Evolutionary conservation across 2,797 vertebrate species (phyloP).

Genomic region (Sebastes oblongus): DNA sequence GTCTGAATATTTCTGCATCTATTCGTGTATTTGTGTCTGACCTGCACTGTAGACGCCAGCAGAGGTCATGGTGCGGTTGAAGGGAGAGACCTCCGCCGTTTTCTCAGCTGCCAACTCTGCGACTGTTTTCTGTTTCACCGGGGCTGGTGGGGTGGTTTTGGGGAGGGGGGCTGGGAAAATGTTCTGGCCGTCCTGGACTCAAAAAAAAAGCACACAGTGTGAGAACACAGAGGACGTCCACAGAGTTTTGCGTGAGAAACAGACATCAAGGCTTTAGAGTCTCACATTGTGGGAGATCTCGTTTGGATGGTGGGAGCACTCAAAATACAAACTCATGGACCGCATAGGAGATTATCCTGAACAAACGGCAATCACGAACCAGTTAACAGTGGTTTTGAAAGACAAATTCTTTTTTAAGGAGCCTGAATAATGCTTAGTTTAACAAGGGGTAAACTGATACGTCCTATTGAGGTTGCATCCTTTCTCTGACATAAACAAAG

Average conservation of each 20-base stretch:
- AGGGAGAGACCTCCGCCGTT: slow-evolving; percentile 65
- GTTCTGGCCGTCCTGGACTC: slow-evolving; percentile 75
- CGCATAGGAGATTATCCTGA: slow-evolving; percentile 49
- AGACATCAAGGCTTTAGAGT: slow-evolving; percentile 43
- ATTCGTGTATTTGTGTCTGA: slow-evolving; percentile 34
- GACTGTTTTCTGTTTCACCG: slow-evolving; percentile 68
- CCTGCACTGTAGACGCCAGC: slow-evolving; percentile 80
- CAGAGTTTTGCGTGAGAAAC: slow-evolving; percentile 63
- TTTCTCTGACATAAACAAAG: slow-evolving; percentile 67
- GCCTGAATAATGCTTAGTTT: slow-evolving; percentile 55
- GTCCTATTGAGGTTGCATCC: slow-evolving; percentile 55
- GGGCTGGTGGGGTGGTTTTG: slow-evolving; percentile 67
- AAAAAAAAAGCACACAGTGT: slow-evolving; percentile 41
- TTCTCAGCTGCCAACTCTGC: slow-evolving; percentile 78
- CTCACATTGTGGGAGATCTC: slow-evolving; percentile 44
- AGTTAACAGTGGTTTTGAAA: slow-evolving; percentile 61
- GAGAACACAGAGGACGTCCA: slow-evolving; percentile 23
- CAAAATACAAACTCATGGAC: slow-evolving; percentile 31
- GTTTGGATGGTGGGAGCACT: slow-evolving; percentile 24
- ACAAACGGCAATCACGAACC: slow-evolving; percentile 69
- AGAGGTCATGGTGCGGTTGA: slow-evolving; percentile 76
- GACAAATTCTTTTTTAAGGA: slow-evolving; percentile 56
- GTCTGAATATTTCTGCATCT: not conserved
- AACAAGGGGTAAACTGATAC: slow-evolving; percentile 64
- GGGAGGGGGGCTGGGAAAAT: slow-evolving; percentile 82